Percentiles rank a stretch among this genome's conserved stretches.
phyloP scores from a whole-genome alignment of 2,888 invertebrate genomes.

The Conus canariensis region DNA sequence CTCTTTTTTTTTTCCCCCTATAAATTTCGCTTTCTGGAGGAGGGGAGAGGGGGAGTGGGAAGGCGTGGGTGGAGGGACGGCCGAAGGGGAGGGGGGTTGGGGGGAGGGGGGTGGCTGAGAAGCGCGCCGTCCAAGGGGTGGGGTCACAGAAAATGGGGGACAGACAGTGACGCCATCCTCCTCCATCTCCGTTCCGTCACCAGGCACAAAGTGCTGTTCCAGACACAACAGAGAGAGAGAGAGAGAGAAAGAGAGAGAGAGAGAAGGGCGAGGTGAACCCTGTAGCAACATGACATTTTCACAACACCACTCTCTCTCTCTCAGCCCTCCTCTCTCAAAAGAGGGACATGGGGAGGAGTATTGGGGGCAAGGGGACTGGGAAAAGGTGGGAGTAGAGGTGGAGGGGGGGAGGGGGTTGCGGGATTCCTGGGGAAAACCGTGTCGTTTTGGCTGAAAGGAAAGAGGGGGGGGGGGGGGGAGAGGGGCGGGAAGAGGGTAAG shows the following conservation, averaged over 20 bases:
- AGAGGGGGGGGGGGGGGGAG: not conserved
- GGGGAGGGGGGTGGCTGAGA: not conserved
- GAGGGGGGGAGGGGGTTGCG: not conserved
- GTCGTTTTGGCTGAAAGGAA: conserved; percentile 11
- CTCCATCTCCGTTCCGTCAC: not conserved
- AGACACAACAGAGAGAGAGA: conserved; percentile 17
- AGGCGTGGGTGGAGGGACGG: not conserved
- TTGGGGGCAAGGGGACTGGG: not conserved
- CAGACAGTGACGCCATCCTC: not conserved
- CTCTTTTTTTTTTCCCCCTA: too few relatives aligned
- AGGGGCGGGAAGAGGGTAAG: not conserved
- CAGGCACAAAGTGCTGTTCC: conserved; percentile 9
- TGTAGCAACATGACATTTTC: conserved; percentile 32
- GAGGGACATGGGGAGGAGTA: not conserved
- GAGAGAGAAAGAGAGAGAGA: not conserved
- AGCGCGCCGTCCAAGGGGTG: not conserved
- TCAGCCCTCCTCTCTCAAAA: not conserved
- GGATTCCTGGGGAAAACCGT: conserved; percentile 42
- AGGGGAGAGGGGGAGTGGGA: not conserved
- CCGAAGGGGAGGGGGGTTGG: not conserved
- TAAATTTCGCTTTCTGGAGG: not conserved
- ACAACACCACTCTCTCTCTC: too few relatives aligned
- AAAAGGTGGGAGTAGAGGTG: not conserved
- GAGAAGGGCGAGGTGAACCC: conserved; percentile 18
- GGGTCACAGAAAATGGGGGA: not conserved